These are phyloP conservation scores for Bombyx mandarina DNA, from an alignment of 1,140 invertebrate genomes.

Conservation along the genomic window DNA sequence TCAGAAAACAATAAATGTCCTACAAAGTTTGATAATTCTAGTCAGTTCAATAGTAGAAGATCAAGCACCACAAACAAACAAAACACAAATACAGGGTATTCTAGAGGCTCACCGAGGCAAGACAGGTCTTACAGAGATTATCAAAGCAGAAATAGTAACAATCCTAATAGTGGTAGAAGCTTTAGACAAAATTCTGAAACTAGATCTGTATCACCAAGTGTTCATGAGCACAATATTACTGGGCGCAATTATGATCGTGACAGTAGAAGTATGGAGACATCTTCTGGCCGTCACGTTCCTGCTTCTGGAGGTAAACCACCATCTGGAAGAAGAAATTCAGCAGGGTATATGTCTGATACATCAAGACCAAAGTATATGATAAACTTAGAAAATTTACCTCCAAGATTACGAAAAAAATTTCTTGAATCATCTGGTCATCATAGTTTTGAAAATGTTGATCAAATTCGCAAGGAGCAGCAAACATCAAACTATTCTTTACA, in stretches of 20 bases:
- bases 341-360: conserved; percentile 45
- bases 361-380: conserved; percentile 44
- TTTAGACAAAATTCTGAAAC: conserved; percentile 60
- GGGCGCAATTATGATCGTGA: conserved; percentile 26
- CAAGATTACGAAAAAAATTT: conserved; percentile 67
- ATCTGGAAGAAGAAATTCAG: conserved; percentile 62
- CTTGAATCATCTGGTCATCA: conserved; percentile 61
- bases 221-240: conserved; percentile 34
- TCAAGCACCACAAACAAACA: conserved; percentile 44
- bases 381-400: conserved; percentile 66
- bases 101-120: conserved; percentile 36
- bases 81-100: conserved; percentile 33
- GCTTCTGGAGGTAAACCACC: conserved; percentile 62
- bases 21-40: conserved; percentile 26
- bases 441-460: conserved; percentile 55
- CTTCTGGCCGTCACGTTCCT: conserved; percentile 46
- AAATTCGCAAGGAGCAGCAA: conserved; percentile 44
- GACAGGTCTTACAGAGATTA: conserved; percentile 31
- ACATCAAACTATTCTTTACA: conserved; percentile 33
- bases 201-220: conserved; percentile 56
- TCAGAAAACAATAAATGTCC: too few relatives aligned
- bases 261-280: conserved; percentile 68
- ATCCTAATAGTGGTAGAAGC: conserved; percentile 52
- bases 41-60: conserved; percentile 51
- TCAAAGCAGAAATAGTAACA: conserved; percentile 36